Base-by-base conservation (phyloP, 2,797 vertebrate species). In the Dendrocincla tyrannina region DNA sequence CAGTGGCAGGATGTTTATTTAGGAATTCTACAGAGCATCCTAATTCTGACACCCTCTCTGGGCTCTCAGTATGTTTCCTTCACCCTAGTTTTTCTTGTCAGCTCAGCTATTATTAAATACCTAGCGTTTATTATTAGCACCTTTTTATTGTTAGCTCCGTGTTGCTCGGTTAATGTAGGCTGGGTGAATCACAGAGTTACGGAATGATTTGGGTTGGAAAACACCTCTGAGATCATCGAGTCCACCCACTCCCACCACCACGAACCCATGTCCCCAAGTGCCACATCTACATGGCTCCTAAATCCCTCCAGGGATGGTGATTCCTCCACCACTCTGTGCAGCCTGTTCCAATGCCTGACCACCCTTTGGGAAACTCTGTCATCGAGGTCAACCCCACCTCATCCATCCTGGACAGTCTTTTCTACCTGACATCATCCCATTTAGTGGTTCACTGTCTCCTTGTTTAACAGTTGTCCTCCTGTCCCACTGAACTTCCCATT, bases 111-210 rank as follows among this genome's bases (percentile, higher is more conserved):
- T 93, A 87, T 41, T 41, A 62, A 60, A 84, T 89, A 93, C 58
- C 27, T 68, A 20, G 11, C 41, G 53, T 76, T 76, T 93, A 92
- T 92, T 92, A 81, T 66, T 92, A 93, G 70, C 50, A 70, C n/a
- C 42, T 76, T 63, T 79, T 78, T 85, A 35, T 89, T 79, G 33
- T 67, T 87, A 64, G 28, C 75, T 72, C 25, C 19, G 24, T n/a
- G 33, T 79, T 85, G 53, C 49, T 69, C 68, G 5, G 2, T 90
- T 62, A 89, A 83, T 74, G 20, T 39, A 74, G 32, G 50, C 35
- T 62, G 64, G 64, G 47, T 33, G 67, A 67, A 55, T 85, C 74
- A 89, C 19, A 32, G 64, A 89, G 52, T 46, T 50, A 35, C 58
- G 16, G 80, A 85, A n/a, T 53, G 67, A 28, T 79, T 79, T 67